Conservation (phyloP, 2,797 vertebrate genomes). For the Cryptoprocta ferox region DNA sequence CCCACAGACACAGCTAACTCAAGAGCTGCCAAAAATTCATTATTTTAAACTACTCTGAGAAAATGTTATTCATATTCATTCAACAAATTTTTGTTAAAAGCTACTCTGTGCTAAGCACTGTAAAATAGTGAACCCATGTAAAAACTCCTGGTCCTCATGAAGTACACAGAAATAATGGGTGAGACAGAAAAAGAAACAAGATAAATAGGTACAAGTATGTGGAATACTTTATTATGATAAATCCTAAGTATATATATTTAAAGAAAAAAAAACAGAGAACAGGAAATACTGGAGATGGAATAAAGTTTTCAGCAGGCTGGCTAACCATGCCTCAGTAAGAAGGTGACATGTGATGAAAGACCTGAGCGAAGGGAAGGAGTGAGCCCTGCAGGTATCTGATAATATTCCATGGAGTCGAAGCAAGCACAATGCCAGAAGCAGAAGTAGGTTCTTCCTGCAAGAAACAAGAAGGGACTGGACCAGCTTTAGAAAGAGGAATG, state of each 20-base stretch:
- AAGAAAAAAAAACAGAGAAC: not conserved
- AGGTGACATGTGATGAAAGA: not conserved
- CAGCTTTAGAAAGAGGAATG: not conserved
- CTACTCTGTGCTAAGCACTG: not conserved
- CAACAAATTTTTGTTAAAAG: not conserved
- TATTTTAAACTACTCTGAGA: conserved; percentile 39
- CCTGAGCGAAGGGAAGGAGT: not conserved
- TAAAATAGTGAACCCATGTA: not conserved
- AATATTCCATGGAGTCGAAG: not conserved
- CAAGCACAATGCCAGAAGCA: not conserved
- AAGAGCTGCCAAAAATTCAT: not conserved
- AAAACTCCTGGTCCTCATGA: not conserved
- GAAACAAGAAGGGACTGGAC: not conserved
- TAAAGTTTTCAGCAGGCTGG: not conserved
- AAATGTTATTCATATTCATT: not conserved
- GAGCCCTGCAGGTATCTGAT: not conserved
- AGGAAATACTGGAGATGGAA: not conserved
- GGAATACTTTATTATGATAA: not conserved
- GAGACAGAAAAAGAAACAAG: not conserved
- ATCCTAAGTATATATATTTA: not conserved
- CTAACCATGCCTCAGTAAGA: not conserved
- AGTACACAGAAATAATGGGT: not conserved
- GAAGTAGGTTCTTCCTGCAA: not conserved
- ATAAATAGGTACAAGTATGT: not conserved
- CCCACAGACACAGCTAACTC: not conserved